A percentile compares a stretch with the other conserved stretches of the same genome.
phyloP scores from a whole-genome alignment of 2,797 vertebrate species.

The Sebastes miniatus region DNA sequence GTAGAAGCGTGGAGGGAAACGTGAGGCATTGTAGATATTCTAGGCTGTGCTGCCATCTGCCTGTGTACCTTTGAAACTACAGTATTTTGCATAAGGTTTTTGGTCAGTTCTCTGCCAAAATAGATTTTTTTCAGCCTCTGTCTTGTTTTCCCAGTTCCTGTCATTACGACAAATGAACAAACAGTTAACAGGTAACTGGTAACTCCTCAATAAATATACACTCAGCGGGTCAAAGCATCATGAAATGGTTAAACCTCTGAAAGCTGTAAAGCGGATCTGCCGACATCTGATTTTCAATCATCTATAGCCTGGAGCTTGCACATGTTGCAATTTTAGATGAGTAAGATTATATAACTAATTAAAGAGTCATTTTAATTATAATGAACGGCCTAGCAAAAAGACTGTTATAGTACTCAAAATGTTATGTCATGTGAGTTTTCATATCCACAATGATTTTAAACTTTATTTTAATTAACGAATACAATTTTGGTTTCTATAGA shows the following conservation, averaged over 20 bases:
- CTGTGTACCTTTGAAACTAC: conserved; percentile 41
- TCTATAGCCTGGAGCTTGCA: neutral
- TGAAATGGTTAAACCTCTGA: neutral
- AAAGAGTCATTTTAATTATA: neutral
- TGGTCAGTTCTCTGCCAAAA: neutral
- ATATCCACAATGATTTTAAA: neutral
- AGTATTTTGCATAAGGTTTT: neutral
- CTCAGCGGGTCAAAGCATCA: neutral
- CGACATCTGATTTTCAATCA: neutral
- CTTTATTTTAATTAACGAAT: neutral
- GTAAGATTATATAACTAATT: neutral
- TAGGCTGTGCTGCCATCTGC: conserved; percentile 68
- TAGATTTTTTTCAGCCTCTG: neutral
- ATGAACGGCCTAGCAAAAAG: neutral
- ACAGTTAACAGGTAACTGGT: neutral
- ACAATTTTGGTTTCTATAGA: neutral
- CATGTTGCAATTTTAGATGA: neutral
- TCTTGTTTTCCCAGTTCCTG: neutral
- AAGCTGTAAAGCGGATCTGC: neutral
- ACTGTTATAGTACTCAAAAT: no score
- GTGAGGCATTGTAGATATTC: neutral
- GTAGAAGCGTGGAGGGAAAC: neutral
- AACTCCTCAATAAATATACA: neutral
- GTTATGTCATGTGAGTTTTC: no score
- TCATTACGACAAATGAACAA: neutral